phyloP scores from a whole-genome alignment of 2,113 vertebrate genomes.

The Pachycephala philippinensis region DNA sequence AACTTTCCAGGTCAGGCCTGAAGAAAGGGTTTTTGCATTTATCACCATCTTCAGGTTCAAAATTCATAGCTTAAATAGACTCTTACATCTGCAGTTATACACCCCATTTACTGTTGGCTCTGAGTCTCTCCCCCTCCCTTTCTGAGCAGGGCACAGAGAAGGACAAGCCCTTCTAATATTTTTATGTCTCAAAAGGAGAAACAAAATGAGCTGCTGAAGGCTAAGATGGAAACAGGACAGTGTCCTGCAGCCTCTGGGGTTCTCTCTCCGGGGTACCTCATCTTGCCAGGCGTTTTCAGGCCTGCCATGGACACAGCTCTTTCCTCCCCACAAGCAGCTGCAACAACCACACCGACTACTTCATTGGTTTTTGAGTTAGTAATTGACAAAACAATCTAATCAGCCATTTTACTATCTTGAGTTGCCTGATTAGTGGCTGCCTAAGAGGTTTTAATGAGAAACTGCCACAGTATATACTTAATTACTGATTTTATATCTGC shows the following conservation, averaged over 20 bases:
- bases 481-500: neutral
- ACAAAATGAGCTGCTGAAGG: neutral
- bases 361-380: neutral
- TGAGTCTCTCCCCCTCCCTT: neutral
- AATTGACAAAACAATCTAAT: neutral
- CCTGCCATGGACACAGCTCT: neutral
- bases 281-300: neutral
- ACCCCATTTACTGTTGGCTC: neutral
- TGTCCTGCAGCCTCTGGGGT: neutral
- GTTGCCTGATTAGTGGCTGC: neutral
- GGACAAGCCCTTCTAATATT: neutral
- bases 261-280: neutral
- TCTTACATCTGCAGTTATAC: neutral
- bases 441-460: neutral
- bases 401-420: neutral
- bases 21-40: neutral
- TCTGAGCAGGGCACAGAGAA: neutral
- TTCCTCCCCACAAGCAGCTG: neutral
- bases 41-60: neutral
- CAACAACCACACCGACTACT: neutral
- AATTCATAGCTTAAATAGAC: neutral
- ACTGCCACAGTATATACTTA: neutral
- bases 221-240: neutral
- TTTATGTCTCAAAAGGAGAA: neutral
- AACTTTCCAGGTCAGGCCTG: neutral